phyloP scores from a whole-genome alignment of 2,113 vertebrate species.

The Tychaedon coryphoeus region DNA sequence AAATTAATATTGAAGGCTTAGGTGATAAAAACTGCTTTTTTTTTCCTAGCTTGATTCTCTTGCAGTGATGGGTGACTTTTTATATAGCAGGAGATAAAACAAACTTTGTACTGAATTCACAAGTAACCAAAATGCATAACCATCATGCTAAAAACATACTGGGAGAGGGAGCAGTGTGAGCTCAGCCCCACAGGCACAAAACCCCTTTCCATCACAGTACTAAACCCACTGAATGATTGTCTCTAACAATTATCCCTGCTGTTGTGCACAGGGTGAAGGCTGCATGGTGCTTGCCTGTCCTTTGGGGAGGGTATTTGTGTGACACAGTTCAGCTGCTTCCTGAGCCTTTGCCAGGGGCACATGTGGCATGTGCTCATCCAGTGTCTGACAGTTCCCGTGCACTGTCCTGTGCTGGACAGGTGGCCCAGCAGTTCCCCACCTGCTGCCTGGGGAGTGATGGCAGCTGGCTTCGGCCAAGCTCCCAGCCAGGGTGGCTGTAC shows the following conservation, averaged over 20 bases:
- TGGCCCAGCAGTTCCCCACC: neutral
- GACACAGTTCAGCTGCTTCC: neutral
- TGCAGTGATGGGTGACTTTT: neutral
- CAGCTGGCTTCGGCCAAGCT: neutral
- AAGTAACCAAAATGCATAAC: neutral
- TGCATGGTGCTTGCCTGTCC: neutral
- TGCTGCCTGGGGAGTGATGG: neutral
- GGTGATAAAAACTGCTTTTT: neutral
- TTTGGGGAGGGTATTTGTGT: fast-evolving
- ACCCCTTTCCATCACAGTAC: neutral
- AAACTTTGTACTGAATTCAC: neutral
- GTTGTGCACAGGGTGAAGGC: neutral
- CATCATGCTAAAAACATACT: neutral
- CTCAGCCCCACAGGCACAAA: neutral
- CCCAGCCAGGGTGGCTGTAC: neutral
- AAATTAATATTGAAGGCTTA: neutral
- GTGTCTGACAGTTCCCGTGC: neutral
- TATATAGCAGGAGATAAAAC: neutral
- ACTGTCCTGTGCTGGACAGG: neutral
- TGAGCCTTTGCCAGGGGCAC: neutral
- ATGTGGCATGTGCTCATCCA: neutral
- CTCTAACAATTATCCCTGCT: no score
- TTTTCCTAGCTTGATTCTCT: neutral
- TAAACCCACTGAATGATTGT: neutral
- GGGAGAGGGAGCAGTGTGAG: neutral